Percentiles rank a stretch among this genome's conserved stretches.
Evolutionary conservation across 2,113 vertebrate genomes (phyloP).

Genomic region (Tonatia bakeri): DNA sequence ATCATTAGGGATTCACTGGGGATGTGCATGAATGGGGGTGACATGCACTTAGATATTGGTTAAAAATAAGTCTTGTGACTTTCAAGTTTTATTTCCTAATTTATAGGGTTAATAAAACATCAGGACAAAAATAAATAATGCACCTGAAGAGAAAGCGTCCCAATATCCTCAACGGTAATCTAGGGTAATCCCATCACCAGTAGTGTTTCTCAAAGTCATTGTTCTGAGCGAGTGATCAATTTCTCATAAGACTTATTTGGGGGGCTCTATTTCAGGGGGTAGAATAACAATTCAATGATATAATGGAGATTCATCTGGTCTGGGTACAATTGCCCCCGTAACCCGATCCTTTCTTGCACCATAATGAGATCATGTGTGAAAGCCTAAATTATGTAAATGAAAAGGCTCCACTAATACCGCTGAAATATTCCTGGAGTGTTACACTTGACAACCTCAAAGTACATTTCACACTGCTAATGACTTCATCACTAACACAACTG

Average conservation of each 20-base stretch:
- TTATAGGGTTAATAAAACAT: background rate
- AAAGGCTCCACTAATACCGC: constrained; percentile 82
- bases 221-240: constrained; percentile 30
- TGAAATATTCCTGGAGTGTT: constrained; percentile 88
- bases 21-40: background rate
- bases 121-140: background rate
- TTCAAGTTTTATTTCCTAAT: constrained; percentile 8
- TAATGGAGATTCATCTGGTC: constrained; percentile 40
- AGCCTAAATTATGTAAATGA: constrained; percentile 87
- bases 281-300: constrained; percentile 30
- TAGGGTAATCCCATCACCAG: constrained; percentile 31
- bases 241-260: constrained; percentile 54
- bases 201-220: constrained; percentile 38
- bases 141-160: background rate
- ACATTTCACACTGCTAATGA: constrained; percentile 87
- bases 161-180: background rate
- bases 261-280: constrained; percentile 7
- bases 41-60: background rate
- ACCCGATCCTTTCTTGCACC: constrained; percentile 60
- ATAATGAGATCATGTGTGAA: constrained; percentile 80
- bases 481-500: constrained; percentile 87
- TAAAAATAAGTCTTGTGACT: background rate
- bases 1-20: background rate
- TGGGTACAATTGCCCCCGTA: constrained; percentile 23
- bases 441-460: constrained; percentile 88